Evolutionary conservation across 2,888 invertebrate genomes (phyloP), one percentile per base, ranked within the genome.

Genomic region (Norana najaformis): DNA sequence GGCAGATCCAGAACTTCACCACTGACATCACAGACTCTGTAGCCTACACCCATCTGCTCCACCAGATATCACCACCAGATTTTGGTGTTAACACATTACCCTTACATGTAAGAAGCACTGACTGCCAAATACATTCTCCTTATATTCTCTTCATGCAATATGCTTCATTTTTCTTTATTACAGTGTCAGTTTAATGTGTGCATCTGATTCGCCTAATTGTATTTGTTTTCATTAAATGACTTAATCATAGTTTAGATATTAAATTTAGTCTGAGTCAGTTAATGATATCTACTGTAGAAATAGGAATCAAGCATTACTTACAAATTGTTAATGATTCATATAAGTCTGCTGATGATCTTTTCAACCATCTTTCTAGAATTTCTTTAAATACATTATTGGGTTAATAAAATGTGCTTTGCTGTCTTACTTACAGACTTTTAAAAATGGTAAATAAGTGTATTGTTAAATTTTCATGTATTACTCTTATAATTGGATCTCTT

Each of bases 11-110:
- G 94, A 99, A 99, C 95, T 98, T 99, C 96, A 97, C 97, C 93
- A 96, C 96, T 91, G 98, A 99, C 95, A 98, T 99, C 93, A 96
- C 97, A 92, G 99, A 99, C 95, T 99, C 99, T 0, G 98, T 98
- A 96, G 97, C 99, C 91, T 99, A 99, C 95, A 97, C 97, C 20
- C 96, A 98, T 94, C 96, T 99, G 93, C 96, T 99, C 92, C 97
- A 98, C 94, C 99, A 99, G 95, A 99, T 99, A 94, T 97, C 99
- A 30, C 98, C 99, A 8, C 95, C 96, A 90, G 98, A 98, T 90
- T 96, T 97, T 6, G 97, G 97, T 14, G 98, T 99, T 91, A 97
- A 96, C 5, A 95, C 97, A 90, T 97, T 97, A 91, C 98, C 98
- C 0, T 95, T 99, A 18, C 96, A 96, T 95, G 97, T 97, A 83